Percentiles rank a stretch among this genome's conserved stretches.
phyloP scores from a whole-genome alignment of 1,140 invertebrate genomes.

The Brachionus koreanus region DNA sequence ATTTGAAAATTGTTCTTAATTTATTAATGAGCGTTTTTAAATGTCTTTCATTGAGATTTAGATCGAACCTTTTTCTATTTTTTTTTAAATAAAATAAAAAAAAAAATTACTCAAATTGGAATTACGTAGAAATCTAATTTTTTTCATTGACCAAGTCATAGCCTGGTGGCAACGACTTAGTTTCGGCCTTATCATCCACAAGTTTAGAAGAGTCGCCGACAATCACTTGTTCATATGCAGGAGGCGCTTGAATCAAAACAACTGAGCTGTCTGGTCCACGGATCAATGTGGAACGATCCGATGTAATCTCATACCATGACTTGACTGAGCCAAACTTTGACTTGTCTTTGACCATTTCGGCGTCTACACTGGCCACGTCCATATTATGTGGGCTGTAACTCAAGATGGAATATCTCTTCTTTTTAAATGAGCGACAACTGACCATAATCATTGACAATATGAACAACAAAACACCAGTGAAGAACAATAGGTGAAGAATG shows the following conservation, averaged over 20 bases:
- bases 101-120: neutral
- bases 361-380: slow-evolving; percentile 14
- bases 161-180: neutral
- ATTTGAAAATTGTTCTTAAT: neutral
- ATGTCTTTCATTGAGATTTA: neutral
- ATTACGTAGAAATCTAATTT: slow-evolving; percentile 16
- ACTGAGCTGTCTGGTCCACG: neutral
- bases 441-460: slow-evolving; percentile 14
- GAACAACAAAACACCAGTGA: slow-evolving; percentile 11
- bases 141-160: slow-evolving; percentile 17
- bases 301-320: slow-evolving; percentile 34
- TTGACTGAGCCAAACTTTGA: slow-evolving; percentile 16
- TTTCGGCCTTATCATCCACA: neutral
- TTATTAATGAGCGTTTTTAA: neutral
- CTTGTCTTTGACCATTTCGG: neutral
- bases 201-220: slow-evolving; percentile 9
- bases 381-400: neutral
- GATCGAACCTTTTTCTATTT: neutral
- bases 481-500: slow-evolving; percentile 28
- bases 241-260: slow-evolving; percentile 2
- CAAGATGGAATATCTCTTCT: slow-evolving; percentile 16
- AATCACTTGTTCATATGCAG: slow-evolving; percentile 38
- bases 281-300: slow-evolving; percentile 20
- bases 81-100: neutral
- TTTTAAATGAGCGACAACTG: neutral